Evolutionary conservation across 2,888 invertebrate species (phyloP).

Genomic region (Campoplex nolae): DNA sequence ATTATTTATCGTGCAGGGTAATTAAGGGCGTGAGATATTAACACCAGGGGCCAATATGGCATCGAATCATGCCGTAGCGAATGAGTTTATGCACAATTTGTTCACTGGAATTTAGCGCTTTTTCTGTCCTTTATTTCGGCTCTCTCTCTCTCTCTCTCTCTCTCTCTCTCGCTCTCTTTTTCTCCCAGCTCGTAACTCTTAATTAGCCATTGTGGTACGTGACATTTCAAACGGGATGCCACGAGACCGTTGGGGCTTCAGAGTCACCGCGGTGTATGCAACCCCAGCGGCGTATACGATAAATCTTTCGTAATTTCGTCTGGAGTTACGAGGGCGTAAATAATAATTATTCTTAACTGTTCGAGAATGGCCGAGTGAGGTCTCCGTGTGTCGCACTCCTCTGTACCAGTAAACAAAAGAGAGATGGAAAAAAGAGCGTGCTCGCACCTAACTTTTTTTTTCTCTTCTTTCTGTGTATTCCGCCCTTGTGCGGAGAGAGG

Average conservation of each 20-base stretch:
- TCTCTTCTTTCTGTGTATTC: conserved; percentile 21
- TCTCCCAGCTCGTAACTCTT: conserved; percentile 60
- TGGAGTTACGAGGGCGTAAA: conserved; percentile 68
- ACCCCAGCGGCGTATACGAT: conserved; percentile 51
- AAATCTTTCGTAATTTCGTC: conserved; percentile 67
- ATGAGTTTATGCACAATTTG: conserved; percentile 54
- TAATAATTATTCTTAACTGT: conserved; percentile 70
- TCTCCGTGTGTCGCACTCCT: conserved; percentile 21
- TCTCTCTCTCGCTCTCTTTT: conserved; percentile 17
- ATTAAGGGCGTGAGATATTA: conserved; percentile 16
- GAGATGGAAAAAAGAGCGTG: conserved; percentile 21
- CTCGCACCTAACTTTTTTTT: conserved; percentile 44
- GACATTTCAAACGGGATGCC: conserved; percentile 62
- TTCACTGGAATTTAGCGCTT: conserved; percentile 38
- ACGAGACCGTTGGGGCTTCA: conserved; percentile 53
- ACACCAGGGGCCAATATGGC: conserved; percentile 2
- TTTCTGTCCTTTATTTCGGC: background rate
- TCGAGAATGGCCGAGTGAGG: conserved; percentile 50
- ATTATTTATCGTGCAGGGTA: conserved; percentile 15
- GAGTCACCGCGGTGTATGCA: conserved; percentile 39
- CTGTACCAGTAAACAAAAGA: background rate
- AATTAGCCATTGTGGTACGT: conserved; percentile 68
- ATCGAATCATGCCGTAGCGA: conserved; percentile 20
- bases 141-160: conserved; percentile 9
- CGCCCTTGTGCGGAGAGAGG: background rate